Percentiles rank a stretch among this genome's conserved stretches.
These are phyloP conservation scores for Glossophaga mutica DNA, from an alignment of 2,797 vertebrate species.

Conservation along the genomic window DNA sequence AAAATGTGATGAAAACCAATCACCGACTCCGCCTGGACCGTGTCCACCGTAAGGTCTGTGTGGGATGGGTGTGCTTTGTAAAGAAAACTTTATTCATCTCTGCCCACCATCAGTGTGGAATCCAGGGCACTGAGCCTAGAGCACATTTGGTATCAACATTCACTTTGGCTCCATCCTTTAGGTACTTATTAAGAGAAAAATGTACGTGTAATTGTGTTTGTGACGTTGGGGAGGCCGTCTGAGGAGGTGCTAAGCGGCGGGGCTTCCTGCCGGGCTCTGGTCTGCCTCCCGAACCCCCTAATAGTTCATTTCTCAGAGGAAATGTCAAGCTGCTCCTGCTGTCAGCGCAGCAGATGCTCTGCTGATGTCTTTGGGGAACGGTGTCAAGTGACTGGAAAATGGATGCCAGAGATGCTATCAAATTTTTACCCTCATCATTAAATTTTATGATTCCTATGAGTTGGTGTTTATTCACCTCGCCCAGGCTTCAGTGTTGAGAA, in stretches of 20 bases:
- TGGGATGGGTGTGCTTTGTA: not conserved
- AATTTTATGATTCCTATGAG: not conserved
- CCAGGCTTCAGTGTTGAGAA: rapidly evolving
- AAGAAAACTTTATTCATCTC: not conserved
- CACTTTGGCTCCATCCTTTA: not conserved
- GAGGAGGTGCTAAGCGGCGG: not conserved
- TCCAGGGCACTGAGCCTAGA: not conserved
- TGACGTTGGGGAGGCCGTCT: not conserved
- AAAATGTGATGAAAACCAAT: not conserved
- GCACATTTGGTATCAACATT: not conserved
- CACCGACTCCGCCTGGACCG: not conserved
- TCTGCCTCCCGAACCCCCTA: conserved; percentile 22
- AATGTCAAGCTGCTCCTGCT: conserved; percentile 54
- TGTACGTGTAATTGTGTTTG: not conserved
- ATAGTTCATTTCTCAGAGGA: conserved; percentile 45
- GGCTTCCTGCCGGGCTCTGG: not conserved
- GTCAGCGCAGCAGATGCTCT: conserved; percentile 60
- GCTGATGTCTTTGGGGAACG: conserved; percentile 46
- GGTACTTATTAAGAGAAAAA: not conserved
- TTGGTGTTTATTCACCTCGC: not conserved
- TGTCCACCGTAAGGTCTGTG: not conserved
- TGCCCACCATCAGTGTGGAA: not conserved
- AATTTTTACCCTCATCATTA: not conserved
- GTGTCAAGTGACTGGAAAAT: conserved; percentile 45
- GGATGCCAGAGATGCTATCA: not conserved